Percentiles rank a stretch among this genome's conserved stretches.
phyloP scores from a whole-genome alignment of 2,888 invertebrate genomes.

The Caenorhabditis becei region DNA sequence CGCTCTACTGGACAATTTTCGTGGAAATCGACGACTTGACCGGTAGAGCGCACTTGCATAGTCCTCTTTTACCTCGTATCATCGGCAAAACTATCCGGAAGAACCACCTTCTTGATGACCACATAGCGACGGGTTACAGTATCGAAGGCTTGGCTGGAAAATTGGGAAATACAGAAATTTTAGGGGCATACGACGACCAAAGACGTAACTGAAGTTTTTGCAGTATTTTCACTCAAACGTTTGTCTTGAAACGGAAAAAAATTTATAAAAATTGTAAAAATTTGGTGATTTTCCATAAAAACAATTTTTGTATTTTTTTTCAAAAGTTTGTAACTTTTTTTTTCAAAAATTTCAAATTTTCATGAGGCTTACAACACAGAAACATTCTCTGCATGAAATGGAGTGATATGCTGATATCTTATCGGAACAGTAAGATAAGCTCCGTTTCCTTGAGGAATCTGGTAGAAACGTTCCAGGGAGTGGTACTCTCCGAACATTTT shows the following conservation, averaged over 20 bases:
- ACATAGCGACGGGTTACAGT: constrained; percentile 93
- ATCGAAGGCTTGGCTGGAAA: constrained; percentile 93
- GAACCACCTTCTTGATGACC: constrained; percentile 98
- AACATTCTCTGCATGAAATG: constrained; percentile 13
- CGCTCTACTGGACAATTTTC: too few species aligned
- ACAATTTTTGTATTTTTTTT: too few species aligned
- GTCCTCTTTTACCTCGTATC: neutral
- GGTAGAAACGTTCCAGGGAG: neutral
- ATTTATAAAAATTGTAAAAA: too few species aligned
- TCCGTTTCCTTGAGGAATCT: neutral
- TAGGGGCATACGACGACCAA: too few species aligned
- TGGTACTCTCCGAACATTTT: neutral
- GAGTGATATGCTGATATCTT: neutral
- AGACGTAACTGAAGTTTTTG: too few species aligned
- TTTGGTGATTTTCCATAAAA: too few species aligned
- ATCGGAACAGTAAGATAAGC: neutral
- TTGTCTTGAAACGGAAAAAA: too few species aligned
- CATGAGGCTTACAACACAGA: constrained; percentile 35
- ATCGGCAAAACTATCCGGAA: constrained; percentile 93
- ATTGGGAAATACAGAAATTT: neutral
- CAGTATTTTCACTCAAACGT: too few species aligned
- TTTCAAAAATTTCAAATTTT: too few species aligned
- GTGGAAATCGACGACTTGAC: too few species aligned
- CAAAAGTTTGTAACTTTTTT: too few species aligned
- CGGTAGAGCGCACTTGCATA: too few species aligned